Conservation (phyloP, 2,797 vertebrate species). For the Botia kubotai region DNA sequence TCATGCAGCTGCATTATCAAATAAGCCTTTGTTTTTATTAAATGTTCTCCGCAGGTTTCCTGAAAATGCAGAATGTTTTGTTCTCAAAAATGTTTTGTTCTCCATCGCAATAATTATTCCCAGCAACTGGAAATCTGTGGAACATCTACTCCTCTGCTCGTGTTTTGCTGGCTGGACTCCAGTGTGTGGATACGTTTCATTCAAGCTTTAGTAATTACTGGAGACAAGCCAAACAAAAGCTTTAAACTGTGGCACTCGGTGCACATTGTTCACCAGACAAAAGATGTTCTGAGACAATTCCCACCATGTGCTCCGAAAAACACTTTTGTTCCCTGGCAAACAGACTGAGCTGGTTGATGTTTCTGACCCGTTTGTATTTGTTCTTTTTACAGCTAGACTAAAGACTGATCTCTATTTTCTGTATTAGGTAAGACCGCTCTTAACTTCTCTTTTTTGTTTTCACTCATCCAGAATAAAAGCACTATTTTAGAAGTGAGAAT, state of each 20-base stretch:
- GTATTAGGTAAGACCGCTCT: constrained; percentile 83
- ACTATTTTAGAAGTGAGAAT: no score
- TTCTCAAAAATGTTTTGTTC: constrained; percentile 17
- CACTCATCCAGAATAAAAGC: no score
- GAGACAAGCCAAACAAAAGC: constrained; percentile 73
- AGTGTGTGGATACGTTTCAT: constrained; percentile 55
- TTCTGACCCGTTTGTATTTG: constrained; percentile 55
- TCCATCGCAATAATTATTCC: not conserved
- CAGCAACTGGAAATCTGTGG: constrained; percentile 18
- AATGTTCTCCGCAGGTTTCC: constrained; percentile 17
- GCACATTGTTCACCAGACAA: constrained; percentile 75
- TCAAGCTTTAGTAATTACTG: constrained; percentile 69
- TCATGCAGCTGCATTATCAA: no score
- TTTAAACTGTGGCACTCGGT: constrained; percentile 64
- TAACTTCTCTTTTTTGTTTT: not conserved
- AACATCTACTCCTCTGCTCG: constrained; percentile 54
- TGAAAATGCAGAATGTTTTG: no score
- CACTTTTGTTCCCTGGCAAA: constrained; percentile 29
- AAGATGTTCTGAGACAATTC: constrained; percentile 57
- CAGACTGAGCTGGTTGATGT: constrained; percentile 48
- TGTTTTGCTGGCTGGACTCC: constrained; percentile 59
- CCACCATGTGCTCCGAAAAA: constrained; percentile 52
- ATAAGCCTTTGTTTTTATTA: not conserved
- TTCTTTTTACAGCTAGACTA: constrained; percentile 84
- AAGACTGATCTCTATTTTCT: constrained; percentile 91